Conservation (phyloP, 2,888 invertebrate species). For the Liposcelis brunnea region DNA sequence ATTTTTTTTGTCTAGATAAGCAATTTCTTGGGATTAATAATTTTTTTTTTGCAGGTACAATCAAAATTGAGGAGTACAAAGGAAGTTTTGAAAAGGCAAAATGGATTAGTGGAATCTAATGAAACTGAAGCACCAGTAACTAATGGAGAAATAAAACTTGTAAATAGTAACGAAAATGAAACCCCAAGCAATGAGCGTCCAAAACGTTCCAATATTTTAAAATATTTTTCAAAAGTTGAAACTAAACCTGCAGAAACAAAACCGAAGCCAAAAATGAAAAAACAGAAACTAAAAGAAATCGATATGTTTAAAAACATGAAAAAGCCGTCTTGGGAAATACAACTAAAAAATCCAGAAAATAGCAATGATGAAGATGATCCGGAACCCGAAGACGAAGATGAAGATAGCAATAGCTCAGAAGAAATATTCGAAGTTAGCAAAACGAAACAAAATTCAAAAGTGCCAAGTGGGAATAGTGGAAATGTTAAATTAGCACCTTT, state of each 20-base stretch:
- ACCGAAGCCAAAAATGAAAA: constrained; percentile 10
- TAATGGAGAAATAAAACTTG: too few species aligned
- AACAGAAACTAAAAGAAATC: constrained; percentile 12
- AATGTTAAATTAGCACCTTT: constrained; percentile 49
- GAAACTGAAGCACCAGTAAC: constrained; percentile 4
- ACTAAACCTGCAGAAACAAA: too few species aligned
- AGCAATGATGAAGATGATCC: constrained; percentile 7
- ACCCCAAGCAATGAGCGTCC: too few species aligned
- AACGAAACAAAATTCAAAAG: too few species aligned
- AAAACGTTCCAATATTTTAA: not conserved
- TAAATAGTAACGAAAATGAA: too few species aligned
- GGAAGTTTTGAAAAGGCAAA: constrained; percentile 18
- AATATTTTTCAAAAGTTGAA: too few species aligned
- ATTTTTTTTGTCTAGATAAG: constrained; percentile 1
- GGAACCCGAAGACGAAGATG: constrained; percentile 9
- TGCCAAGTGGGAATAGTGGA: too few species aligned
- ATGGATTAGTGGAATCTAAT: constrained; percentile 8
- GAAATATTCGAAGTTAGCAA: constrained; percentile 18
- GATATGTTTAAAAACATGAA: constrained; percentile 7
- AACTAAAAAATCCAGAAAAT: constrained; percentile 10
- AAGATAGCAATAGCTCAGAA: constrained; percentile 17
- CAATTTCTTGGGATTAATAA: too few species aligned
- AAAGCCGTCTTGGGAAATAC: not conserved
- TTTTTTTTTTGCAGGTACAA: constrained; percentile 12
- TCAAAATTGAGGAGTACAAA: constrained; percentile 16